Base-by-base conservation (phyloP, 2,113 vertebrate genomes). In the Chrysemys picta region DNA sequence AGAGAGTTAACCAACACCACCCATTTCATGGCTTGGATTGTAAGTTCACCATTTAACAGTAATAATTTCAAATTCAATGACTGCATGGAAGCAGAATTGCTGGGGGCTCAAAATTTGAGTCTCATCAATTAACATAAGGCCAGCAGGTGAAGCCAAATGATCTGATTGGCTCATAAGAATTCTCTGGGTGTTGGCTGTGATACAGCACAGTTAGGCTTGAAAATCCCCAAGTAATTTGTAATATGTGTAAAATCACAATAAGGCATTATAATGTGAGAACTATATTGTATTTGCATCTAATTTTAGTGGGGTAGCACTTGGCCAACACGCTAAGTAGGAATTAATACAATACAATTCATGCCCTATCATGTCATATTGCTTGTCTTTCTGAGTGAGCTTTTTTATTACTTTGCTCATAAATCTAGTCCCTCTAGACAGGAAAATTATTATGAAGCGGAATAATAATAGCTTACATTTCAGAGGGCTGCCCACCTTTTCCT, bases 371-470 rank as follows among this genome's bases (percentile, higher is more conserved):
- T 93, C 81, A 38, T 83, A 16, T 27, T 72, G 84, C 83, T 93
- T 89, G 57, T 78, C 89, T 82, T 94, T 47, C 88, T 50, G 27
- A 93, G 52, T 0, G 3, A 76, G 82, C 6, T 29, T 50, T 82
- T 29, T 42, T 57, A 62, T 56, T 0, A 0, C 75, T 65, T 1
- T 2, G 1, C 69, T 85, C 86, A 87, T 69, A 94, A 93, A 93
- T 56, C 88, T 94, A 49, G 10, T 19, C 47, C 14, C 35, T 88
- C 52, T 11, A 86, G 93, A 95, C 84, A 93, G 57, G 47, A 91
- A 91, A 91, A 94, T 84, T 95, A 90, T 87, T 80, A 88, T 35
- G 35, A 92, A 92, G 78, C 42, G 88, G 81, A 94, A 80, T 50
- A 83, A 65, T 57, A 89, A 42, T 57, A 95, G 88, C 29, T 69